Base-by-base conservation (phyloP, 2,113 vertebrate genomes). In the Sturnus vulgaris region DNA sequence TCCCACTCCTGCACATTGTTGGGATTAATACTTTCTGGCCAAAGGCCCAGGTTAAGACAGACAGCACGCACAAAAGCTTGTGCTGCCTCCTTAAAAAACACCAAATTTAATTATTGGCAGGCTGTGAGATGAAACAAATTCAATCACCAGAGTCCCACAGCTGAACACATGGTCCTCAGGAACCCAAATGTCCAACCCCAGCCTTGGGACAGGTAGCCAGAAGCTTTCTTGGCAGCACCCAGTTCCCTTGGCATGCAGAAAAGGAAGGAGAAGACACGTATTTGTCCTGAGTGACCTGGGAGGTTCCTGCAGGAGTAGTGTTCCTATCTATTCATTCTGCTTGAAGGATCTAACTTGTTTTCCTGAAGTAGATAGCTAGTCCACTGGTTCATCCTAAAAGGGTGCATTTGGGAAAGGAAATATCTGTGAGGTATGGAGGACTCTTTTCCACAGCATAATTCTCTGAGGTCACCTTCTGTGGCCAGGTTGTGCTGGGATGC, bases 1-100 rank as follows among this genome's bases (percentile, higher is more conserved):
- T 92, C 50, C 35, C 55, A 50, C 37, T 70, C 72, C 47, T 86
- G 55, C 50, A 42, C 66, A 71, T 87, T 66, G 78, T 92, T 86
- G 60, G 60, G 59, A 75, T 86, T 91, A 77, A 96, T 82, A 61
- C n/a, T 77, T 92, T 52, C 65, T 95, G 96, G 84, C 93, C 53
- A 52, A 89, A 91, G 75, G 91, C 81, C 88, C 52, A 16, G 22
- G 53, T 90, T 81, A 86, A 83, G 79, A 89, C 49, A 88, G 91
- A 56, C 60, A 93, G n/a, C 37, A 25, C 0, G 0, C 55, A 90
- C 55, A 96, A 93, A 90, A 90, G 49, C 79, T 85, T 82, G 42
- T 35, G 25, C 70, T 80, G 10, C 20, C 2, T 90, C 87, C 85
- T 90, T 96, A 81, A 93, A 86, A 90, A n/a, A 1, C 57, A 94